Evolutionary conservation across 1,140 invertebrate genomes (phyloP), one percentile per base, ranked within the genome.

Genomic region (Ceratina calcarata): DNA sequence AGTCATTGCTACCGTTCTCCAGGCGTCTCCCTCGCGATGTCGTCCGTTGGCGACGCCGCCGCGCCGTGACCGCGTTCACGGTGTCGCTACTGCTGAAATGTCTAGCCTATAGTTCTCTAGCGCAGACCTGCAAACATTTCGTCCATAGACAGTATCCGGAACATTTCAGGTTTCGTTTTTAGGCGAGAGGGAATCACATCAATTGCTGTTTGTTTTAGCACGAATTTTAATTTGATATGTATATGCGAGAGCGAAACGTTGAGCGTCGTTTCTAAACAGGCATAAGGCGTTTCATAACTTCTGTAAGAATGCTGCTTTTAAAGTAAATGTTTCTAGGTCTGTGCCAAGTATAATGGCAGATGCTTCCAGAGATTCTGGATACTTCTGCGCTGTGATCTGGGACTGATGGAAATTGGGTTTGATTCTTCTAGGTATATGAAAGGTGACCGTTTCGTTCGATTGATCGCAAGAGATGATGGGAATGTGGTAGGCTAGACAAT

Each of bases 1-100:
- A 45, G 37, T 7, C 27, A 32, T 32, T 4, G 27, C 27, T 32
- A 55, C 18, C 15, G 67, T 69, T 57, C 67, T 32, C 53, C 67
- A 70, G 79, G 68, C 55, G 51, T 16, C 20, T 60, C 32, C 55
- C 20, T 45, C 3, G 8, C 37, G 74, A 7, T 55, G 65, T 58
- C 32, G 65, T 24, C 8, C 24, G 20, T 16, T 57, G 18, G 24
- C 67, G 67, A n/a, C 67, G 51, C 32, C 57, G 24, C 67, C 51
- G 13, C 67, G 51, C 32, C 57, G 32, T 18, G 65, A 2, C 65
- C 65, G 49, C 22, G 13, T 67, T 67, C 22, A 16, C 22, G 16
- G 57, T 27, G 70, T 61, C 70, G 37, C 8, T 49, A 10, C 12
- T n/a, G 16, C 16, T 15, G 20, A 49, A 53, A 64, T 1, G 16